Percentiles rank a stretch among this genome's conserved stretches.
Evolutionary conservation across 2,888 invertebrate genomes (phyloP).

Genomic region (Malachius bipustulatus): DNA sequence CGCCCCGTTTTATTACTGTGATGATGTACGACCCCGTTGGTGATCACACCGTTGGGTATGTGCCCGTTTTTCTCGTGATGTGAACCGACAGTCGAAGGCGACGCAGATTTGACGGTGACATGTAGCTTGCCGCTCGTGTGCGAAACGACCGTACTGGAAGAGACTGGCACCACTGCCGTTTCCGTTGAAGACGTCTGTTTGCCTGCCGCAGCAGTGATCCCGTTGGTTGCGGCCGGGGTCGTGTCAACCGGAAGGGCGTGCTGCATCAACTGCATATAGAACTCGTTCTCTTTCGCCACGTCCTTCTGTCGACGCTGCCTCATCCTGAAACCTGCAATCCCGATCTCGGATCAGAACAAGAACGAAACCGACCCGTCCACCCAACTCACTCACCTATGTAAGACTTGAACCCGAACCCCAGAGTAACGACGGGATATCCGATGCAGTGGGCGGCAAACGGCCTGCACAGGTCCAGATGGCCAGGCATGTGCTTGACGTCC

Average conservation of each 20-base stretch:
- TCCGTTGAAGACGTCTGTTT: constrained; percentile 14
- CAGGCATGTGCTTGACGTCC: constrained; percentile 71
- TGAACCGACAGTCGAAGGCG: constrained; percentile 1
- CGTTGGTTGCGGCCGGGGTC: constrained; percentile 28
- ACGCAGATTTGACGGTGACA: too few relatives aligned
- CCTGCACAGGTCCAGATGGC: constrained; percentile 80
- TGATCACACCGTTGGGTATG: constrained; percentile 32
- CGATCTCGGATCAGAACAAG: not conserved
- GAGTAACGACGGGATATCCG: constrained; percentile 26
- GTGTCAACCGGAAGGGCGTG: constrained; percentile 74
- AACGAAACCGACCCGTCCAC: not conserved
- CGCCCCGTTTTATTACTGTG: too few relatives aligned
- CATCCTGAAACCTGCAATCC: constrained; percentile 53
- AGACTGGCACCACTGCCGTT: too few relatives aligned
- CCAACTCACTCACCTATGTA: constrained; percentile 53
- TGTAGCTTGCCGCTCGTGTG: too few relatives aligned
- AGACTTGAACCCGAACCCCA: constrained; percentile 88
- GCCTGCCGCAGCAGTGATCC: constrained; percentile 16
- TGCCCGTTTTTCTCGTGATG: constrained; percentile 33
- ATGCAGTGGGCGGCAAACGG: constrained; percentile 92
- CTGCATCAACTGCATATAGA: constrained; percentile 83
- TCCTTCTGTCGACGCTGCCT: constrained; percentile 83
- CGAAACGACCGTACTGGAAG: too few relatives aligned
- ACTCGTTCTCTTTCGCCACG: constrained; percentile 90
- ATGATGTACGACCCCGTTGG: constrained; percentile 26